Evolutionary conservation across 2,113 vertebrate species (phyloP), one percentile per base, ranked within the genome.

Genomic region (Macrotus californicus): DNA sequence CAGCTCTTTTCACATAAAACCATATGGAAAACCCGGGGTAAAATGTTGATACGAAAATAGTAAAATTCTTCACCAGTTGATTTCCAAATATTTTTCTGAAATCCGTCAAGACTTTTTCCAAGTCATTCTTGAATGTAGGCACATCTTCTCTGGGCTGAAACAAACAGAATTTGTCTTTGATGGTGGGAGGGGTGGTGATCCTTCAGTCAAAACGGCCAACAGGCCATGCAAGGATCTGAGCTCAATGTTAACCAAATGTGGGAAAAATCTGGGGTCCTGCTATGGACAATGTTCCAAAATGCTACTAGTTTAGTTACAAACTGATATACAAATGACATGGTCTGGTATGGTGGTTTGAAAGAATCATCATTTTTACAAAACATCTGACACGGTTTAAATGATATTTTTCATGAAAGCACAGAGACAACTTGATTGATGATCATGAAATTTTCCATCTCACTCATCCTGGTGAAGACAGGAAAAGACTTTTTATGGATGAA

Each of bases 291-390:
- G 89, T 96, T 54, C 46, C 31, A 95, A 95, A 96, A 85, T 73
- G 94, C 73, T 93, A 88, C 82, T 83, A 59, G 69, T 56, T 96
- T 95, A 94, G 81, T 7, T 85, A 89, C 86, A 89, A 89, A 82
- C 69, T 95, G 66, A 96, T 97, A 92, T 96, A 87, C 56, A 95
- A 96, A 95, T 87, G 48, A 41, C 81, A 39, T 41, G 34, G 69
- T 90, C 87, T 95, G 7, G 39, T 83, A 87, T 22, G 22, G 81
- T 81, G 87, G 81, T 95, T 91, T 92, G 6, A 95, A 94, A 89
- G 86, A 76, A 84, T 84, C 87, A 88, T 70, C 8, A 1, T 64
- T 92, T 92, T 80, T 0, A 7, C 96, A 87, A 64, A 64, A 31
- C 50, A 89, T 7, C 70, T 88, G 82, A 3, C 64, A 93, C 77